Base-by-base conservation (phyloP, 2,797 vertebrate genomes). In the Galaxias olidus region DNA sequence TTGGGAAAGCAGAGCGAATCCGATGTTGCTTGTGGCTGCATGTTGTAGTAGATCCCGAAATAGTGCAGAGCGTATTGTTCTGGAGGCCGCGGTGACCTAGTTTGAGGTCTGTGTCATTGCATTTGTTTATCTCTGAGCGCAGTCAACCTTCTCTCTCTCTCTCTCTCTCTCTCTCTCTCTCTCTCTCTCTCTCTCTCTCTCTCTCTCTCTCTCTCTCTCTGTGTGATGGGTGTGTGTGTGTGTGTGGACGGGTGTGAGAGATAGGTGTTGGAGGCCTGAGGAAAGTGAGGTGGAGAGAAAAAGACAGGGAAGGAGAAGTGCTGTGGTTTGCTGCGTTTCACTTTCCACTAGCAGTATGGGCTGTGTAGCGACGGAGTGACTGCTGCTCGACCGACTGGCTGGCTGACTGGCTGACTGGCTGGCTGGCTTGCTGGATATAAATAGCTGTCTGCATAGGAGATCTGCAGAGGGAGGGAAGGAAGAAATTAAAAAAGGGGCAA, bases 401-500 rank as follows among this genome's bases (percentile, higher is more conserved):
- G 48, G n/a, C 48, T 41, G 61, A 14, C 47, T 61, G 53, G 14
- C 12, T 56, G 59, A 10, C 72, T 65, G 73, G 77, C 78, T 76
- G 82, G 74, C 71, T 83, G 79, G 78, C 56, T 81, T 78, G 66
- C 63, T 76, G 66, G 89, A 86, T 92, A 91, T 91, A 91, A 92
- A 92, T 91, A 92, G 86, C 82, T 62, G 80, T 74, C 83, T 91
- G 87, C 91, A 88, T 89, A 86, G 85, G 88, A 89, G 88, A 86
- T 84, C 85, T 87, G 88, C 82, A 79, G 77, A 84, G 78, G 78
- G 73, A 83, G 30, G 45, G 10, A 40, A 7, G 46, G 30, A 30
- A 30, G 30, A 6, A 30, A 30, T 30, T 2, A 30, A 30, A 30
- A 30, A 30, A n/a, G n/a, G 30, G 30, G 30, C 30, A 30, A 6